Conservation (phyloP, 2,888 invertebrate species). For the Caenorhabditis afra region DNA sequence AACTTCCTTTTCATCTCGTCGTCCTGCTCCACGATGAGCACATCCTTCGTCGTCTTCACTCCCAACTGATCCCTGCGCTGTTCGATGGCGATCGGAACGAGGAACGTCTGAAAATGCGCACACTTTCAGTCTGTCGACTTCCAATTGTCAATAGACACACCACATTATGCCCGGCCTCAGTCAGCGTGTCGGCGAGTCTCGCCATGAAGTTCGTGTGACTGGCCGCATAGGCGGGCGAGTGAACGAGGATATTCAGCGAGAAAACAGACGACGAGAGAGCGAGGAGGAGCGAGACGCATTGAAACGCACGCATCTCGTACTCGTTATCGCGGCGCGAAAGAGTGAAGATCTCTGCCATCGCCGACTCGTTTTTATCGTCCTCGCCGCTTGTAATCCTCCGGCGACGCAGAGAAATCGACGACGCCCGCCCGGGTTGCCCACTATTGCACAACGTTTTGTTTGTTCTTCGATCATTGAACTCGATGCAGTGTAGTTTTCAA, state of each 20-base stretch:
- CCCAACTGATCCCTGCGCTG: constrained; percentile 12
- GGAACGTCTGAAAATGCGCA: constrained; percentile 9
- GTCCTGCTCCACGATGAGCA: constrained; percentile 36
- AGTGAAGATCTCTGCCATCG: not conserved
- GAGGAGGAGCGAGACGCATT: constrained; percentile 6
- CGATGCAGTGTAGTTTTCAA: not conserved
- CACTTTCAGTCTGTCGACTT: not conserved
- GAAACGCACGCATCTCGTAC: no score
- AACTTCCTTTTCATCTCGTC: constrained; percentile 14
- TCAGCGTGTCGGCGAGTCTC: constrained; percentile 49
- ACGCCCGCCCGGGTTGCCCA: constrained; percentile 12
- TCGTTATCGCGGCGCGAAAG: no score
- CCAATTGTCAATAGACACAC: constrained; percentile 42
- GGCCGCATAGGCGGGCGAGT: constrained; percentile 45
- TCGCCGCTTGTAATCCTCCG: constrained; percentile 14
- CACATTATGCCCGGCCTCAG: constrained; percentile 56
- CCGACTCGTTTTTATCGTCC: no score
- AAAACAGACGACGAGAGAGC: constrained; percentile 6
- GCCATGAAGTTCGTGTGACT: constrained; percentile 63
- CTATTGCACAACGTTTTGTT: constrained; percentile 44
- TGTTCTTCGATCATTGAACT: constrained; percentile 21
- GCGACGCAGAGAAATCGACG: not conserved
- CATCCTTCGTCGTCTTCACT: constrained; percentile 16
- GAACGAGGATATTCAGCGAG: constrained; percentile 50
- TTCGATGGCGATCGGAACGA: constrained; percentile 10